Base-by-base conservation (phyloP, 2,113 vertebrate species). In the Vulpes vulpes region DNA sequence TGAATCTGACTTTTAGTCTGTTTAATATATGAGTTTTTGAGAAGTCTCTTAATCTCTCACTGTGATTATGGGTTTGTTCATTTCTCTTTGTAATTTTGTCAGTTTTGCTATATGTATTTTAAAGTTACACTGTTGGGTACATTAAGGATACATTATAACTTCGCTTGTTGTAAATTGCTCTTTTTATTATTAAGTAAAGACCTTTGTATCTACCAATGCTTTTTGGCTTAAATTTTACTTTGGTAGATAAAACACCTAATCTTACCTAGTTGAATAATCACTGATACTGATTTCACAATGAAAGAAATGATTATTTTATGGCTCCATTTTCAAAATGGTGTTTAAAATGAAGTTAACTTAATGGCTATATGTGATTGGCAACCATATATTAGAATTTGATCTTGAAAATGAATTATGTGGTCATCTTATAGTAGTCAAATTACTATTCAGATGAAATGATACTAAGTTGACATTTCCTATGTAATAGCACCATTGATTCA, bases 261-360 rank as follows among this genome's bases (percentile, higher is more conserved):
- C 92, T 97, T 15, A 60, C 88, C 95, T 98, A 69, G 12, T 27
- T 96, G 84, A 96, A 32, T 97, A 97, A 96, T 82, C 27, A 83
- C 51, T 8, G 17, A 49, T 90, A 83, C 35, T 85, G 80, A 83
- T 96, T 98, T 97, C 60, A 59, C 91, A 94, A 60, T 82, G 60
- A 96, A 98, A 92, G 5, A 82, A 90, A 89, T 89, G 11, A 90
- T 83, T 60, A 20, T n/a, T 96, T 93, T 97, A 80, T 94, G 88
- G 49, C 62, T 97, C n/a, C 32, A 80, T 74, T 89, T 93, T 96
- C 74, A 98, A 91, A 97, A 85, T 92, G 7, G 11, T 97, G 27
- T 90, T 94, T 98, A 96, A 97, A 91, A 94, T 8, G n/a, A 74
- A 9, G 1, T 92, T 95, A 89, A 95, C 62, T 74, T 94, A 94